Percentiles rank a stretch among this genome's conserved stretches.
Conservation (phyloP, 2,113 vertebrate species). For the Dipodomys spectabilis region DNA sequence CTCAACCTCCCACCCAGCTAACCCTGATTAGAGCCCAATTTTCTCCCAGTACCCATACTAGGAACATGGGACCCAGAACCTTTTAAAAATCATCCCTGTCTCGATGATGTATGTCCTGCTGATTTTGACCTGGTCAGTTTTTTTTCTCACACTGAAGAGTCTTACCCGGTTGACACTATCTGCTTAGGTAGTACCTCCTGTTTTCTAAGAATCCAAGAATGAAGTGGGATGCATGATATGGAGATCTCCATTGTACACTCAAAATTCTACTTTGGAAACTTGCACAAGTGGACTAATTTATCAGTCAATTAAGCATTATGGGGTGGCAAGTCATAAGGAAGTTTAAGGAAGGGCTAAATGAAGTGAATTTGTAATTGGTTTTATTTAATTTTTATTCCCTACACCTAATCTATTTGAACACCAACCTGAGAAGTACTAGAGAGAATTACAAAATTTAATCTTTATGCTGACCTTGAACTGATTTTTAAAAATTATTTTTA, state of each 20-base stretch:
- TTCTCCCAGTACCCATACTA: background rate
- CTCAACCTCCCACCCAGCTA: background rate
- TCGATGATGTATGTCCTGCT: background rate
- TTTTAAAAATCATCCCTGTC: background rate
- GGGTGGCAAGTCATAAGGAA: slow-evolving; percentile 1
- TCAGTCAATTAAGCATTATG: slow-evolving; percentile 13
- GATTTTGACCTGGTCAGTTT: background rate
- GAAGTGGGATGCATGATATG: background rate
- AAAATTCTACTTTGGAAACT: slow-evolving; percentile 28
- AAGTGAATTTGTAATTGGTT: slow-evolving; percentile 36
- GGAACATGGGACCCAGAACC: background rate
- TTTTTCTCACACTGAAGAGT: background rate
- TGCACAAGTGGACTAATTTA: background rate
- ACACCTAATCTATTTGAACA: slow-evolving; percentile 20
- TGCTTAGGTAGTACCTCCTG: background rate
- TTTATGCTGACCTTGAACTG: slow-evolving; percentile 16
- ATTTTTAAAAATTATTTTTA: background rate
- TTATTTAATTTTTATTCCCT: slow-evolving; percentile 7
- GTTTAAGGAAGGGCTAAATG: background rate
- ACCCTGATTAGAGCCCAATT: background rate
- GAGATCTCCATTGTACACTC: background rate
- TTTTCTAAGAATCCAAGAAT: slow-evolving; percentile 22
- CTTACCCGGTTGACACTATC: background rate
- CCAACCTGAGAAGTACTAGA: background rate
- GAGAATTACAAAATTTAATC: background rate